These are phyloP conservation scores for Ceratina calcarata DNA, from an alignment of 1,140 invertebrate genomes.

Conservation along the genomic window DNA sequence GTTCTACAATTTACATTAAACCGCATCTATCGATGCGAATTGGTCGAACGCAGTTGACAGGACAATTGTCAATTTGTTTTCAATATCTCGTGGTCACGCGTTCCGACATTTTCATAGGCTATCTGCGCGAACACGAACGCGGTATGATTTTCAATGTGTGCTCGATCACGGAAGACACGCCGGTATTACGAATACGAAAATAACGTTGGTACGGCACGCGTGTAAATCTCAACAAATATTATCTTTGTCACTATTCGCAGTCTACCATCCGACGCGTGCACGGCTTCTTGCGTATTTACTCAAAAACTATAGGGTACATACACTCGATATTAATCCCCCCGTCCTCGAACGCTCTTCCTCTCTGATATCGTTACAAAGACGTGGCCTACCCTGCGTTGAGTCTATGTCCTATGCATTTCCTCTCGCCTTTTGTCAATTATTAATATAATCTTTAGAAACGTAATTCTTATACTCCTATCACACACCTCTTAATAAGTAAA, in stretches of 20 bases:
- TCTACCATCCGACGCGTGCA: background rate
- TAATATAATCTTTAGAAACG: too few relatives aligned
- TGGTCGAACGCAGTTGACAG: background rate
- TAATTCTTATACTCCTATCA: too few relatives aligned
- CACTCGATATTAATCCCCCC: slow-evolving; percentile 43
- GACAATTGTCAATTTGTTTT: slow-evolving; percentile 6
- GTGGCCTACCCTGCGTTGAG: background rate
- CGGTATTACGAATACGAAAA: slow-evolving; percentile 56
- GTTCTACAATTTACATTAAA: background rate
- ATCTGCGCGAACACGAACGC: background rate
- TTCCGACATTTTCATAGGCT: slow-evolving; percentile 5
- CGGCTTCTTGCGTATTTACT: slow-evolving; percentile 49
- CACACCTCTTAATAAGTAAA: too few relatives aligned
- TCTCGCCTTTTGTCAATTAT: background rate
- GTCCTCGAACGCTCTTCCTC: slow-evolving; percentile 8
- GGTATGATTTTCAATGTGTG: background rate
- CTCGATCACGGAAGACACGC: slow-evolving; percentile 20
- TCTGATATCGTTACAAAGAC: background rate
- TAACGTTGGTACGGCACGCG: slow-evolving; percentile 49
- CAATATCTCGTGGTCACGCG: background rate
- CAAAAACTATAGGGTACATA: slow-evolving; percentile 40
- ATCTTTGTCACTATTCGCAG: slow-evolving; percentile 40
- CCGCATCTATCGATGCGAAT: background rate
- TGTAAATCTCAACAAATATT: slow-evolving; percentile 65
- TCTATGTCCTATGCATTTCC: background rate